Conservation (phyloP, 2,113 vertebrate species). For the Rhombomys opimus region DNA sequence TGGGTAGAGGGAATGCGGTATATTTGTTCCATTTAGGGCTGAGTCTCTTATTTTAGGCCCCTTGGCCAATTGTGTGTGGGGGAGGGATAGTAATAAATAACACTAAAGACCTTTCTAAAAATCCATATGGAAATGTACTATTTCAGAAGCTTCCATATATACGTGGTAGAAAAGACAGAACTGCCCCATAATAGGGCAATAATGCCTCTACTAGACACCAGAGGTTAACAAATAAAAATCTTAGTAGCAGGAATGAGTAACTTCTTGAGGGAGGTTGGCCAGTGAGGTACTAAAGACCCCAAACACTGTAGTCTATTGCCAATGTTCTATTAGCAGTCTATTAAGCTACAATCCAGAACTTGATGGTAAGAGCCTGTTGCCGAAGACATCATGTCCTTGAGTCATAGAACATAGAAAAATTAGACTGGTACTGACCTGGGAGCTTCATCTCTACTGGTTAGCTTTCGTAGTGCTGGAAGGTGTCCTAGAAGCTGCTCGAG, state of each 20-base stretch:
- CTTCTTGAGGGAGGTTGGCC: background rate
- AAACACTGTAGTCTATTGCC: background rate
- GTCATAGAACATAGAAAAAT: background rate
- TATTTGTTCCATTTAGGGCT: background rate
- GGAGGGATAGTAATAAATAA: too few relatives aligned
- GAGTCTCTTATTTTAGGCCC: background rate
- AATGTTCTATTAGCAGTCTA: background rate
- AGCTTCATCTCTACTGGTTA: background rate
- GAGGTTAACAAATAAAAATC: background rate
- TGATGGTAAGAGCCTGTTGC: background rate
- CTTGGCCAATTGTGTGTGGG: background rate
- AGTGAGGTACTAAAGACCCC: background rate
- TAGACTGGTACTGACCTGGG: background rate
- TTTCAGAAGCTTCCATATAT: background rate
- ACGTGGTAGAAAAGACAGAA: background rate
- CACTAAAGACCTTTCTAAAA: background rate
- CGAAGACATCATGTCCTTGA: background rate
- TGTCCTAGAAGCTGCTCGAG: background rate
- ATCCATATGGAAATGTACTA: background rate
- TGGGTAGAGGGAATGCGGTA: too few relatives aligned
- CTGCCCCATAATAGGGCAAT: background rate
- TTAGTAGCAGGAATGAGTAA: background rate
- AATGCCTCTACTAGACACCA: background rate
- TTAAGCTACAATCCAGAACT: background rate
- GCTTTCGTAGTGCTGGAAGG: background rate